Base-by-base conservation (phyloP, 2,888 invertebrate species). In the Trachelus stipa region DNA sequence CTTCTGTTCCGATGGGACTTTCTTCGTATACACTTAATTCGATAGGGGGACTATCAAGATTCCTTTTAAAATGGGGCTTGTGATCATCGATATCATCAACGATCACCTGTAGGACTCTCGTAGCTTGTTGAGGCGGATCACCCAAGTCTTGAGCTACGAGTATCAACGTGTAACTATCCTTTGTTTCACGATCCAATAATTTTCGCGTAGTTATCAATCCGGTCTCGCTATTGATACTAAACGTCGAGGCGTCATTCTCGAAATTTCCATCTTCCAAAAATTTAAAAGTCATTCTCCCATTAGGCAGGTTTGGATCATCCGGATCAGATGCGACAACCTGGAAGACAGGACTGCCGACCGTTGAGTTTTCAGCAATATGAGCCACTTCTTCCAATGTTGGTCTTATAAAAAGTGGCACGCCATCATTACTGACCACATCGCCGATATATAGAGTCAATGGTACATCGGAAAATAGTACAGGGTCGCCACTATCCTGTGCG, bases 11-110 rank as follows among this genome's bases (percentile, higher is more conserved):
- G 0, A 93, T 88, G 0, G 94, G 93, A 0, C 94, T 92, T 88
- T 96, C 96, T 90, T 97, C 97, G 73, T 93, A 92, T 0, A 95
- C 92, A 0, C 91, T 90, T 88, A 96, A 92, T 30, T 94, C 91
- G 6, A 96, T 80, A 0, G 96, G 96, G 3, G 87, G 83, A 88
- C 93, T 93, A 89, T 96, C 96, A 85, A 94, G 91, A 81, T 93
- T 94, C 80, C 96, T 92, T 12, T 92, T 92, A 84, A 97, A 96
- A 79, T 94, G 93, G 0, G 97, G 96, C 81, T 94, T 94, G 86
- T 97, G 96, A 87, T 97, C 97, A 87, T 97, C 97, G 15, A 96
- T 94, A 85, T 97, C 97, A 3, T 94, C 92, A 0, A 96, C 93
- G 75, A 93, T 92, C 0, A 97, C 94, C 74, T 94, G 94, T 0